These are phyloP conservation scores for Melinaea menophilus DNA, from an alignment of 2,888 invertebrate species.

Conservation along the genomic window DNA sequence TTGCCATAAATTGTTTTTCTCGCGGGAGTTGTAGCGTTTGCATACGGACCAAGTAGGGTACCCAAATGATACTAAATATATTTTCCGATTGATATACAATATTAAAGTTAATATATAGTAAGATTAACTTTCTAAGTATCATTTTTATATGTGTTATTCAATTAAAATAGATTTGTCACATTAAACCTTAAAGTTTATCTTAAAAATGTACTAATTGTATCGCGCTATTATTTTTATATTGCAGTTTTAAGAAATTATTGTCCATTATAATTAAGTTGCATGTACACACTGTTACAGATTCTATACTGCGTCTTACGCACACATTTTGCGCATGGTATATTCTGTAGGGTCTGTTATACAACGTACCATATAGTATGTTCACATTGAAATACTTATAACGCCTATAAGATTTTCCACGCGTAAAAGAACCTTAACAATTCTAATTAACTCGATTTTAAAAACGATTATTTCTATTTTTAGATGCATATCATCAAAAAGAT, in stretches of 20 bases:
- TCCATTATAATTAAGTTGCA: not conserved
- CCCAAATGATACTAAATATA: conserved; percentile 17
- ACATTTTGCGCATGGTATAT: conserved; percentile 7
- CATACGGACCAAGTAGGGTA: conserved; percentile 61
- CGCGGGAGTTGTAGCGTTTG: conserved; percentile 68
- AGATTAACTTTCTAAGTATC: not conserved
- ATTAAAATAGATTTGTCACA: too few species aligned
- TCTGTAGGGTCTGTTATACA: conserved; percentile 47
- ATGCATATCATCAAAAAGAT: too few species aligned
- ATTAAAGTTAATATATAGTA: conserved; percentile 1
- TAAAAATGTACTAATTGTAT: too few species aligned
- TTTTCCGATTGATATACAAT: not conserved
- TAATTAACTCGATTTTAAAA: too few species aligned
- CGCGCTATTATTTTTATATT: too few species aligned
- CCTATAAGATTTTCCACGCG: too few species aligned
- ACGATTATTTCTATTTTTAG: too few species aligned
- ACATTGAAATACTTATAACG: conserved; percentile 23
- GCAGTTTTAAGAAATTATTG: too few species aligned
- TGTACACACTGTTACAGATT: conserved; percentile 30
- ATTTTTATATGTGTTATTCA: too few species aligned
- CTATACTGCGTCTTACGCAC: conserved; percentile 17
- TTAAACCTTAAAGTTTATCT: too few species aligned
- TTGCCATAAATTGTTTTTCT: conserved; percentile 72
- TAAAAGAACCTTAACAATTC: too few species aligned
- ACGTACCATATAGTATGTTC: conserved; percentile 28